Evolutionary conservation across 2,113 vertebrate genomes (phyloP).

Genomic region (Malaclemys terrapin): DNA sequence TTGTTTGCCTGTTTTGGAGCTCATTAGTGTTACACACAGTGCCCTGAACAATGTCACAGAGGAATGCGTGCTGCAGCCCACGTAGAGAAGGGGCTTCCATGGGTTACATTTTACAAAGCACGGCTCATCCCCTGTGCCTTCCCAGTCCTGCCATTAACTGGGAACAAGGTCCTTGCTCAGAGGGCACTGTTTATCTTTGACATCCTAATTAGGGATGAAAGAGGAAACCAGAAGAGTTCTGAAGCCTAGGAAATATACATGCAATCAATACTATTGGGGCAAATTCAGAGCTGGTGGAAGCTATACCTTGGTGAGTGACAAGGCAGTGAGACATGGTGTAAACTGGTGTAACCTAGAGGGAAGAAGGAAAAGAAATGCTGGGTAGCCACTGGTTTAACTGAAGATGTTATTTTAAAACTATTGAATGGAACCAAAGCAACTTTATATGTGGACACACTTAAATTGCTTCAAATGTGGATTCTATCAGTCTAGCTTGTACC

Average conservation of each 20-base stretch:
- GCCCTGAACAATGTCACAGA: slow-evolving; percentile 3
- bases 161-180: background rate
- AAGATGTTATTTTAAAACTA: background rate
- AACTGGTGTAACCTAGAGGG: background rate
- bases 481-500: background rate
- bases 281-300: background rate
- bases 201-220: slow-evolving; percentile 25
- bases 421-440: background rate
- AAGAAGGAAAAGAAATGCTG: background rate
- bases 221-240: background rate
- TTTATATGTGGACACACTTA: background rate
- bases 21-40: slow-evolving; percentile 41
- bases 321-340: rapidly evolving
- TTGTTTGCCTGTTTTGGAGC: slow-evolving; percentile 2
- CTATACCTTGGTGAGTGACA: background rate
- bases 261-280: slow-evolving; percentile 27
- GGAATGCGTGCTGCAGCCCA: slow-evolving; percentile 1
- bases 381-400: background rate
- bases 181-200: background rate
- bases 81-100: background rate
- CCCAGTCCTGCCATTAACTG: background rate
- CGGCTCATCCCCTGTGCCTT: background rate
- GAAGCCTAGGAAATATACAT: background rate
- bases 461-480: background rate
- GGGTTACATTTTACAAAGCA: background rate